Evolutionary conservation across 1,140 invertebrate species (phyloP), one percentile per base, ranked within the genome.

Genomic region (Sinella curviseta): DNA sequence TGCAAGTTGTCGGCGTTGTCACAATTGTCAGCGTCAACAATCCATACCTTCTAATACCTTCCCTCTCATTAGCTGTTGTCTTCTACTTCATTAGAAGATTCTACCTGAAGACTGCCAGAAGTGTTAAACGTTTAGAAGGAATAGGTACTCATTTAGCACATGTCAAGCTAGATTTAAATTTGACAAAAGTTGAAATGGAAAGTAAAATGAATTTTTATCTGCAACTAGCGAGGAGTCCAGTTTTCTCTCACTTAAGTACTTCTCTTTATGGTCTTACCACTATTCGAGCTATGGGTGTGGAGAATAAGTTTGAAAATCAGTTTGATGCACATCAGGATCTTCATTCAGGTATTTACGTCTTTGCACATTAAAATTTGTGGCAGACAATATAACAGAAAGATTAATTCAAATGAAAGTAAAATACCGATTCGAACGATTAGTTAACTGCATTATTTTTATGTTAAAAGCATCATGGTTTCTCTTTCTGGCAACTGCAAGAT

Each of bases 41-140:
- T 87, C 90, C 90, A 16, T 93, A 91, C 90, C 88, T 97, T 24
- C 84, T 95, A 2, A 79, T 94, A 73, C 91, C 94, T 0, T 92
- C 93, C 0, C 4, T 91, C 16, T 84, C 93, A 20, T 89, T 97
- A 28, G 89, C 89, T 0, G 78, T 92, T 0, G 86, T 95, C 24
- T 95, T 96, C 87, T 91, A 93, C 82, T 88, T 91, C 8, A 87
- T 96, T 60, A 87, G 95, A 39, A 88, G 89, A 77, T 92, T 95
- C 85, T 97, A 97, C 86, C 87, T 98, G 26, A 89, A 89, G 28
- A 94, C 94, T 0, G 94, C 93, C 30, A 89, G 95, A 78, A 94
- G 93, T 87, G 89, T 97, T 20, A 97, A 97, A 87, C 90, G 95
- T 79, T 89, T 97, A 77, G 95, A 97, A 89, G 94, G 93, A 85